Evolutionary conservation across 2,888 invertebrate species (phyloP).

Genomic region (Standfussiana lucernea): DNA sequence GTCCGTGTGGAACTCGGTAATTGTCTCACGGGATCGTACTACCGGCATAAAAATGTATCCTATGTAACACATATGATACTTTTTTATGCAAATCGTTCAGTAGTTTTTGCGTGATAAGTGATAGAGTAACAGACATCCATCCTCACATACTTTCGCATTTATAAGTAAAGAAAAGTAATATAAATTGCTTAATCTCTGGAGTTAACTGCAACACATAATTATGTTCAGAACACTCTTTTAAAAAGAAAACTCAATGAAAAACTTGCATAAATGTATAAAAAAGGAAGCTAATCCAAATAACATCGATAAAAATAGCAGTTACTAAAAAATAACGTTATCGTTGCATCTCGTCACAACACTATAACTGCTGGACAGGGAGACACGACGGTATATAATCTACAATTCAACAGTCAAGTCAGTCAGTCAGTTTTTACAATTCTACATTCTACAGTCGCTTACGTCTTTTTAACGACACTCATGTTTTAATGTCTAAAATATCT

Average conservation of each 20-base stretch:
- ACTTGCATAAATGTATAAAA: too few species aligned
- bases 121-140: not conserved
- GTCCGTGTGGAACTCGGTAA: not conserved
- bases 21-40: not conserved
- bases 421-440: too few species aligned
- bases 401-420: conserved; percentile 13
- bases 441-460: conserved; percentile 23
- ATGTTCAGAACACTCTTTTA: not conserved
- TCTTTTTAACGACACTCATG: not conserved
- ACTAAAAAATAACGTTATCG: conserved; percentile 35
- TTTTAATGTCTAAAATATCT: not conserved
- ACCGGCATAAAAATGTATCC: too few species aligned
- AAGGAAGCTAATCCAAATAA: not conserved
- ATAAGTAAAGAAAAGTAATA: not conserved
- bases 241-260: not conserved
- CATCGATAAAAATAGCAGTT: conserved; percentile 18
- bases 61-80: too few species aligned
- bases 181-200: not conserved
- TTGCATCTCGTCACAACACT: conserved; percentile 26
- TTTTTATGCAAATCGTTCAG: not conserved
- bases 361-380: conserved; percentile 11
- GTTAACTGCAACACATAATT: not conserved
- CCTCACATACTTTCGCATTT: not conserved
- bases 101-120: not conserved
- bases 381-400: conserved; percentile 27